Evolutionary conservation across 2,797 vertebrate genomes (phyloP).

Genomic region (Phataginus tricuspis): DNA sequence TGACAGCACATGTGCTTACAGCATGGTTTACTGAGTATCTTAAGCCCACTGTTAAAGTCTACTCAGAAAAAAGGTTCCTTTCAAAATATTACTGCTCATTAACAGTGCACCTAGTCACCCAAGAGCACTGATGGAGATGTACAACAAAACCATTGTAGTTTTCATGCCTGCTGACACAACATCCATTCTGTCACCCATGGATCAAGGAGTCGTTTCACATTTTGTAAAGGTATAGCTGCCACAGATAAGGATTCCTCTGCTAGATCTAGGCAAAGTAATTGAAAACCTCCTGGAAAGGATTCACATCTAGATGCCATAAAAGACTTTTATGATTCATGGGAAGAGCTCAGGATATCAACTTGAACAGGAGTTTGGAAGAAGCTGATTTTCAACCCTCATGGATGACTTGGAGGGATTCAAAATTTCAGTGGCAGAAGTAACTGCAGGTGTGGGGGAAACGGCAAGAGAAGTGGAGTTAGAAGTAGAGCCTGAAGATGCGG

Average conservation of each 20-base stretch:
- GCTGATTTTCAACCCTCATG: background rate
- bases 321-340: background rate
- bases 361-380: background rate
- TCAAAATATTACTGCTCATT: background rate
- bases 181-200: background rate
- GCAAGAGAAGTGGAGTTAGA: background rate
- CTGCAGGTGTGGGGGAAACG: background rate
- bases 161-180: background rate
- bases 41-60: background rate
- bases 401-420: background rate
- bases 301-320: background rate
- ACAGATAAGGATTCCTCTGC: background rate
- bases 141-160: background rate
- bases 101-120: background rate
- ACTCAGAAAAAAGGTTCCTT: background rate
- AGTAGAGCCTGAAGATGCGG: background rate
- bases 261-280: background rate
- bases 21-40: background rate
- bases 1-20: background rate
- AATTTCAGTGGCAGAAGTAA: background rate
- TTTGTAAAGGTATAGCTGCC: background rate
- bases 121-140: background rate
- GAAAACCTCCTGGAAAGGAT: background rate
- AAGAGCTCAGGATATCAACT: background rate
- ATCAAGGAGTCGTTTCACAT: background rate